These are phyloP conservation scores for Cassiopea xamachana DNA, from an alignment of 30 jellyfish, hydroid and myxozoan genomes.

Conservation along the genomic window DNA sequence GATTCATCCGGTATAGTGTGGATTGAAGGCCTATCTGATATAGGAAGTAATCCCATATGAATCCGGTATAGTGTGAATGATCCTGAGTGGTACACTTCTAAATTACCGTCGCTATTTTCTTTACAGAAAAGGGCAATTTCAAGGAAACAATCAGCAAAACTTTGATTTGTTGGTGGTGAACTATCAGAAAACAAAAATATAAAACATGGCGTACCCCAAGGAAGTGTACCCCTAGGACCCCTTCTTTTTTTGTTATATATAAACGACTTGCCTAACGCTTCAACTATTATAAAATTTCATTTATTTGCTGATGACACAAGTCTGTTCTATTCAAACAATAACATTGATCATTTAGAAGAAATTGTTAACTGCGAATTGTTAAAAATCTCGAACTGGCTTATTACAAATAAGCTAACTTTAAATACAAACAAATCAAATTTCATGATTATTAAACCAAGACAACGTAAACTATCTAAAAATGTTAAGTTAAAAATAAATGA, in stretches of 20 bases:
- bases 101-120: too few species aligned
- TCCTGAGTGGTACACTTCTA: too few species aligned
- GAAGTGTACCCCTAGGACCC: constrained; percentile 39
- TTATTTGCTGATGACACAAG: constrained; percentile 68
- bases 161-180: not conserved
- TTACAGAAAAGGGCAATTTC: too few species aligned
- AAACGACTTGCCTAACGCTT: too few species aligned
- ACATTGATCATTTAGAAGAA: constrained; percentile 3
- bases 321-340: constrained; percentile 22
- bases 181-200: not conserved
- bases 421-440: constrained; percentile 46
- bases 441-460: not conserved
- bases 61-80: too few species aligned
- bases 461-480: constrained; percentile 1
- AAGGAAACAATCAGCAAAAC: too few species aligned
- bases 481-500: not conserved
- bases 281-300: constrained; percentile 39
- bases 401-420: constrained; percentile 32
- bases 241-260: constrained; percentile 32
- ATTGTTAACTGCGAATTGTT: constrained; percentile 26
- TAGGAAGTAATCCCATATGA: too few species aligned
- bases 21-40: too few species aligned
- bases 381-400: constrained; percentile 31
- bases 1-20: too few species aligned
- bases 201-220: constrained; percentile 4